Evolutionary conservation across 2,113 vertebrate genomes (phyloP).

Genomic region (Ovibos moschatus): DNA sequence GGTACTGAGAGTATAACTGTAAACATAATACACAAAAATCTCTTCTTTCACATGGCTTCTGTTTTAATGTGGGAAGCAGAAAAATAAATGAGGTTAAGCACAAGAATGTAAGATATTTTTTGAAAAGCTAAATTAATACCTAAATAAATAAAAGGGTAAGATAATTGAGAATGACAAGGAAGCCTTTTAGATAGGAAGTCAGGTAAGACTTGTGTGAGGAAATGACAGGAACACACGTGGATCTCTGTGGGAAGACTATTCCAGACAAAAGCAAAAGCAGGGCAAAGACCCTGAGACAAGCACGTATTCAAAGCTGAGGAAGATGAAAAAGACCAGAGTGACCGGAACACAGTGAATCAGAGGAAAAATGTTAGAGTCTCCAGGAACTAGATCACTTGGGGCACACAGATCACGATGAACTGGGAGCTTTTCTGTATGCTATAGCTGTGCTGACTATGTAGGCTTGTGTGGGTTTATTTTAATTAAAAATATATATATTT

Average conservation of each 20-base stretch:
- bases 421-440: not conserved
- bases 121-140: not conserved
- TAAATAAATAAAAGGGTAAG: not conserved
- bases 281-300: not conserved
- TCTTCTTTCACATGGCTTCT: not conserved
- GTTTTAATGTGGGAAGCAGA: not conserved
- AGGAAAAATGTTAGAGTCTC: not conserved
- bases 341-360: not conserved
- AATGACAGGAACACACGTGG: not conserved
- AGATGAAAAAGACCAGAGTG: not conserved
- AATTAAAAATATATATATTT: not conserved
- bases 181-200: not conserved
- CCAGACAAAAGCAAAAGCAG: not conserved
- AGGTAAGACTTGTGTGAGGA: not conserved
- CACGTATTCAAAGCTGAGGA: not conserved
- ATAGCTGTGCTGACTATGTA: not conserved
- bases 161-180: not conserved
- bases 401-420: not conserved
- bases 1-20: not conserved
- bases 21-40: not conserved
- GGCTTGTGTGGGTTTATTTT: not conserved
- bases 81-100: not conserved
- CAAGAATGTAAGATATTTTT: not conserved
- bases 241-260: not conserved
- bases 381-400: too few species aligned